Evolutionary conservation across 1,140 invertebrate genomes (phyloP).

Genomic region (Dufourea novaeangliae): DNA sequence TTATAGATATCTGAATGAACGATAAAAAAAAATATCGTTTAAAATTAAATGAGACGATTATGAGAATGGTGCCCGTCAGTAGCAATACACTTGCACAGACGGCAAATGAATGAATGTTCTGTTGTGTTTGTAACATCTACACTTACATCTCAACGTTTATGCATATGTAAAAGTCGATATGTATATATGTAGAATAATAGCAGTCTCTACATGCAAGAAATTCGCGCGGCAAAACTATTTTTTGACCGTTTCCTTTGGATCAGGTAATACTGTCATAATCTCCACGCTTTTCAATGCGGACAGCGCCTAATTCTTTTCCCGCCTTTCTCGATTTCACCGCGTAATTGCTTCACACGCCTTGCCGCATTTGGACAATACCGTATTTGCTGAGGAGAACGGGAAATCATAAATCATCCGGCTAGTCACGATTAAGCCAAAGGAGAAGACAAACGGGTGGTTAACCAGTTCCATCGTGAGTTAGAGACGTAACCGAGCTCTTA

Average conservation of each 20-base stretch:
- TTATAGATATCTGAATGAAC: too few species aligned
- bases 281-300: slow-evolving; percentile 62
- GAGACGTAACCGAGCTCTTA: slow-evolving; percentile 17
- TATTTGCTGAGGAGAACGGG: slow-evolving; percentile 53
- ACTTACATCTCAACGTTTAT: too few species aligned
- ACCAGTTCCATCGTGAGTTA: slow-evolving; percentile 65
- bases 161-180: too few species aligned
- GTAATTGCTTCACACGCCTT: slow-evolving; percentile 60
- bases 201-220: slow-evolving; percentile 9
- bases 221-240: slow-evolving; percentile 57
- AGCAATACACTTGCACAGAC: too few species aligned
- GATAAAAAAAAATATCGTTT: too few species aligned
- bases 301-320: slow-evolving; percentile 53
- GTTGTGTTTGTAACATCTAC: too few species aligned
- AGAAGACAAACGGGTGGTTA: slow-evolving; percentile 71
- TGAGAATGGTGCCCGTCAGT: too few species aligned
- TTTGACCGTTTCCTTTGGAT: slow-evolving; percentile 59
- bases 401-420: slow-evolving; percentile 68
- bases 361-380: slow-evolving; percentile 46
- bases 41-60: too few species aligned
- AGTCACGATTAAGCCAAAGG: slow-evolving; percentile 68
- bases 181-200: not conserved
- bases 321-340: slow-evolving; percentile 38
- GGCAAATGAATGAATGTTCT: too few species aligned
- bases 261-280: slow-evolving; percentile 70